Evolutionary conservation across 2,888 invertebrate genomes (phyloP).

Genomic region (Muscina levida): DNA sequence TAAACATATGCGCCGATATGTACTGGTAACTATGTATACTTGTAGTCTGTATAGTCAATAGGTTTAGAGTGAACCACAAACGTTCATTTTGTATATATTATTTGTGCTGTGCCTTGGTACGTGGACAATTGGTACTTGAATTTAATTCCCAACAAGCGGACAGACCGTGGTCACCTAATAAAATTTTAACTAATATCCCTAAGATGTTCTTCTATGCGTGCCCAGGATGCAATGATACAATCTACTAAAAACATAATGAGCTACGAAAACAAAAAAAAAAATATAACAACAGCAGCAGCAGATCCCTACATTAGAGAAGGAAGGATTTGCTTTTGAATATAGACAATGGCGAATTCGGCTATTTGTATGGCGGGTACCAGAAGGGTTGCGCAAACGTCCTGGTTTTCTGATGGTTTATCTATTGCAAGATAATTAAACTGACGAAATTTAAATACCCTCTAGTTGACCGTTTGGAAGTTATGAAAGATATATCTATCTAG

Average conservation of each 20-base stretch:
- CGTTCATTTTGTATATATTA: neutral
- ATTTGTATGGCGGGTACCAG: neutral
- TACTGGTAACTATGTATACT: conserved; percentile 31
- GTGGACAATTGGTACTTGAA: conserved; percentile 59
- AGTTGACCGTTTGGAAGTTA: no score
- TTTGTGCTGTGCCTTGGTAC: conserved; percentile 40
- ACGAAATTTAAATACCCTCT: no score
- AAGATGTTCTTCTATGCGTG: neutral
- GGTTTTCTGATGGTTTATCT: no score
- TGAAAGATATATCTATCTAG: no score
- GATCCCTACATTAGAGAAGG: neutral
- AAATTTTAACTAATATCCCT: conserved; percentile 52
- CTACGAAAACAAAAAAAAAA: conserved; percentile 15
- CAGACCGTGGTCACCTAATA: conserved; percentile 52
- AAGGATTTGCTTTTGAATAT: no score
- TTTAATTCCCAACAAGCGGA: conserved; percentile 27
- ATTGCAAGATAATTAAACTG: no score
- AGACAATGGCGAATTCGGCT: neutral
- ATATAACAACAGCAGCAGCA: neutral
- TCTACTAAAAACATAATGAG: conserved; percentile 17
- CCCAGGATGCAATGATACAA: conserved; percentile 1
- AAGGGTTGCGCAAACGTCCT: no score
- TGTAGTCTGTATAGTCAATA: neutral
- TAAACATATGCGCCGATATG: no score
- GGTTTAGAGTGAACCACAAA: neutral